Base-by-base conservation (phyloP, 1,140 invertebrate species). In the Drosophila pseudoobscura region DNA sequence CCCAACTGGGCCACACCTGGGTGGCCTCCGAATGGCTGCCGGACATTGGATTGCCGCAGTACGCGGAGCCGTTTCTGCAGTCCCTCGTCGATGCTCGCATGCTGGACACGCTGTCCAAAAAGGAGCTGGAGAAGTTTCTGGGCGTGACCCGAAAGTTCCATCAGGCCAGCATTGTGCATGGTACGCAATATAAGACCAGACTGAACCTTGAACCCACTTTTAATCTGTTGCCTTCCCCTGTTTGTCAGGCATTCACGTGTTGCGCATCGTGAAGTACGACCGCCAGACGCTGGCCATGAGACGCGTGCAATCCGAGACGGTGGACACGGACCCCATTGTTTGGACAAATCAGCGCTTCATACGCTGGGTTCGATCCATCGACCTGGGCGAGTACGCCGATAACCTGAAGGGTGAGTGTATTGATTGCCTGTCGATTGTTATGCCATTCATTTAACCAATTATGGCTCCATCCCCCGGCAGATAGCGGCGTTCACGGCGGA, bases 331-430 rank as follows among this genome's bases (percentile, higher is more conserved):
- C 93, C 97, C 97, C 43, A 92, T 99, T 55, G 97, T 98, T 20
- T 99, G 97, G 97, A 98, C 97, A 65, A 98, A 98, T 93, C 95
- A 97, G 82, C 94, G 97, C 85, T 97, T 98, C 88, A 96, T 98
- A 64, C 94, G 96, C 82, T 99, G 97, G 97, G 96, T 97, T 20
- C 94, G 96, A 78, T 96, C 96, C 91, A 98, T 99, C 89, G 97
- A 99, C 92, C 94, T 99, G 77, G 95, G 95, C 49, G 97, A 99
- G 93, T 99, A 98, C 90, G 96, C 97, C 69, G 96, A 98, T 66
- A 98, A 98, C 92, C 93, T 98, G n/a, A 97, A 97, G 95, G 96
- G 96, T 97, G 92, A 70, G 89, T 20, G 47, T 64, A 77, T 77
- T 65, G 46, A 63, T 66, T 45, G 43, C 57, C 31, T 9, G 45